These are phyloP conservation scores for Bradypodion pumilum DNA, from an alignment of 2,797 vertebrate species.

Conservation along the genomic window DNA sequence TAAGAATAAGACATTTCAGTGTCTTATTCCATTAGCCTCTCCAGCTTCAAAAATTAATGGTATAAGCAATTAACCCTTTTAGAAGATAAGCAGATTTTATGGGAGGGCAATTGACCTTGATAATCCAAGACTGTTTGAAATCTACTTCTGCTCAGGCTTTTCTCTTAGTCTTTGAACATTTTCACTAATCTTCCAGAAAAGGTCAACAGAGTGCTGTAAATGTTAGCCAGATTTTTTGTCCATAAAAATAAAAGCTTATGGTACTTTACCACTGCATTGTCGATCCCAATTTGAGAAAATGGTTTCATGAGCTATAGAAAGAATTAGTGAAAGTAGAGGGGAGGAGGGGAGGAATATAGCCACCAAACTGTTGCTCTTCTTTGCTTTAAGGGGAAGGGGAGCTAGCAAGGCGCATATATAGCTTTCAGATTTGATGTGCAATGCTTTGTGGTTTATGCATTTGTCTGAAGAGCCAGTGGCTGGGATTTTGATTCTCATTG, in stretches of 20 bases:
- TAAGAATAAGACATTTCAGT: conserved; percentile 52
- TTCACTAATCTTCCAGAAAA: conserved; percentile 32
- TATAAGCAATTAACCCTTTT: conserved; percentile 23
- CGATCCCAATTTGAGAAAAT: conserved; percentile 23
- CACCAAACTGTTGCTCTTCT: neutral
- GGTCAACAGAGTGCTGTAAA: conserved; percentile 19
- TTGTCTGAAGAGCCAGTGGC: too few relatives aligned
- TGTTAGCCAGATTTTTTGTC: conserved; percentile 19
- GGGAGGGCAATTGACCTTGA: conserved; percentile 41
- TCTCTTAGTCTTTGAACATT: conserved; percentile 22
- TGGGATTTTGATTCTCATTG: too few relatives aligned
- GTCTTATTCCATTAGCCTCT: conserved; percentile 30
- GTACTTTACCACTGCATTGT: neutral
- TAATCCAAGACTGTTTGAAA: conserved; percentile 37
- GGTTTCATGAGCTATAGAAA: neutral
- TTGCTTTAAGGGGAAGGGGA: neutral
- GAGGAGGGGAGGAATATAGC: neutral
- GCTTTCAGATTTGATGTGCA: neutral
- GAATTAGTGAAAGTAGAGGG: neutral
- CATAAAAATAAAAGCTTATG: conserved; percentile 25
- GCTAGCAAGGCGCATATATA: neutral
- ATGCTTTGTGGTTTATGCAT: too few relatives aligned
- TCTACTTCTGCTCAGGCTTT: neutral
- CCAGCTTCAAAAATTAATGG: neutral
- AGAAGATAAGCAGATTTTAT: conserved; percentile 37